Base-by-base conservation (phyloP, 2,888 invertebrate genomes). In the Tribolium freemani region DNA sequence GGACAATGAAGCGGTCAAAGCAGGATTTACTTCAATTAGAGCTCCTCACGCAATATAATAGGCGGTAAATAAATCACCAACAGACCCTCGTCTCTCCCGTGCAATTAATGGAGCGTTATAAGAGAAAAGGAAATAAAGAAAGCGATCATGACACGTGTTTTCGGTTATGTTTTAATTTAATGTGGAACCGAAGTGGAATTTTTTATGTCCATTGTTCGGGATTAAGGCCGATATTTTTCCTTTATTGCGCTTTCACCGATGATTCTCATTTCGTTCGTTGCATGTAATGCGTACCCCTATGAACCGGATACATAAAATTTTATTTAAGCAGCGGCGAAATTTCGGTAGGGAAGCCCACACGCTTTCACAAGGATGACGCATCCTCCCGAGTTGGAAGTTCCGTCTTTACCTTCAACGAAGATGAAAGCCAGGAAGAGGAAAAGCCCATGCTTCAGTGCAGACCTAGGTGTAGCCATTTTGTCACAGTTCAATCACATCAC, bases 401-500 rank as follows among this genome's bases (percentile, higher is more conserved):
- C 69, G 48, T 26, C n/a, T 58, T 71, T 60, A 74, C 74, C 74
- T 71, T 69, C 50, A 30, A 69, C 61, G 46, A 72, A 70, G 61
- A 74, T 30, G 53, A 64, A 66, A 57, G 63, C 54, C 26, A 77
- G 54, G 21, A 60, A 3, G 26, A 76, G 69, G 67, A 75, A 68
- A 63, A 75, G 70, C 64, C 60, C 77, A 53, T 75, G 69, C 73
- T 75, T 71, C 67, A 71, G 67, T 54, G 73, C 64, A 69, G 76
- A 77, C 77, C 75, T 72, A 58, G 69, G 72, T 70, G 76, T 74
- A 75, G 80, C 78, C 81, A 82, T 82, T 73, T 77, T 80, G 78
- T 61, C 75, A 73, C 78, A 81, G 81, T 80, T 81, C 80, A 81
- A 80, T 80, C 78, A 80, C 80, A 77, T 78, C 75, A 75, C 69